phyloP scores from a whole-genome alignment of 2,797 vertebrate species.

The Peromyscus nudipes region DNA sequence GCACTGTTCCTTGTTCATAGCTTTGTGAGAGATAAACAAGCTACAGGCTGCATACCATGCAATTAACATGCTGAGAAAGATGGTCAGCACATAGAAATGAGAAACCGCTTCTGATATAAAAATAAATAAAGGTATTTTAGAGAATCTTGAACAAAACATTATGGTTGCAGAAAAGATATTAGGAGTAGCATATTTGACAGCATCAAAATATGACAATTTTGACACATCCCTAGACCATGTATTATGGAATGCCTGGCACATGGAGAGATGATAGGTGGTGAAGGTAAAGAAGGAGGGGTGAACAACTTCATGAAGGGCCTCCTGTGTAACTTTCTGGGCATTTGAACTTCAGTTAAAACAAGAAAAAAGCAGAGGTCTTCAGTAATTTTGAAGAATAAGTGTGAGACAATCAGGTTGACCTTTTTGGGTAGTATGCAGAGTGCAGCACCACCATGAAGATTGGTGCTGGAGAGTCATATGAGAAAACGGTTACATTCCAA shows the following conservation, averaged over 20 bases:
- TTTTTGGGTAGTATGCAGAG: neutral
- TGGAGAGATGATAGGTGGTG: neutral
- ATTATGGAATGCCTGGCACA: too few species aligned
- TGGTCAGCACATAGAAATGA: neutral
- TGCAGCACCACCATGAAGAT: neutral
- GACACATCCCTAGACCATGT: neutral
- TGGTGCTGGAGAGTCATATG: neutral
- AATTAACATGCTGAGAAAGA: neutral
- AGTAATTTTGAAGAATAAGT: neutral
- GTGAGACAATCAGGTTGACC: neutral
- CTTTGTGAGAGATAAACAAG: neutral
- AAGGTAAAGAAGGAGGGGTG: neutral
- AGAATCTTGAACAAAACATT: neutral
- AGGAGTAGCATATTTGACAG: neutral
- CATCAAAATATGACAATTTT: neutral
- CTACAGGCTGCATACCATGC: neutral
- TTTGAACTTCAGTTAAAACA: constrained; percentile 12
- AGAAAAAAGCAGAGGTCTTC: neutral
- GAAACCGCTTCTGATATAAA: neutral
- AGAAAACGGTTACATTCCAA: neutral
- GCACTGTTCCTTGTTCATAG: neutral
- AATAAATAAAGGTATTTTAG: neutral
- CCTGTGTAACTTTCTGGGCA: neutral
- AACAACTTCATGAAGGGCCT: neutral
- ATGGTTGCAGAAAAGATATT: neutral